phyloP scores from a whole-genome alignment of 1,140 invertebrate genomes.

The Tachypleus tridentatus region DNA sequence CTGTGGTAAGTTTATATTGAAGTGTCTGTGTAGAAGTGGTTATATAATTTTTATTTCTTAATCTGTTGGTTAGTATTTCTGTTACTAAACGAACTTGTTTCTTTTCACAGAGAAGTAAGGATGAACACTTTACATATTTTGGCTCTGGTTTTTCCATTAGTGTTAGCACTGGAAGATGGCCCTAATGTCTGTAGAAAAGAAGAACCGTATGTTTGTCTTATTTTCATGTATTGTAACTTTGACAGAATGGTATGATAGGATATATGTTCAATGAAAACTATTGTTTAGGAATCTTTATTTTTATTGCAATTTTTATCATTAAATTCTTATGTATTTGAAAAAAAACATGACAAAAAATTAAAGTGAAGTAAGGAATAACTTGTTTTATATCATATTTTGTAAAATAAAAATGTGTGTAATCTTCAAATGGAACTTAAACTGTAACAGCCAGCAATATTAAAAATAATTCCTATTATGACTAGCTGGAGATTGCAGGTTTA shows the following conservation, averaged over 20 bases:
- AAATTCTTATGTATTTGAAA: background rate
- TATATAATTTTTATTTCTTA: too few relatives aligned
- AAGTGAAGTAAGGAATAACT: background rate
- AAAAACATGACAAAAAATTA: background rate
- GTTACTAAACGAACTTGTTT: too few relatives aligned
- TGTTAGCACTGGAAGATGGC: slow-evolving; percentile 29
- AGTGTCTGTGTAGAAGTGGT: too few relatives aligned
- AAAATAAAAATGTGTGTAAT: too few relatives aligned
- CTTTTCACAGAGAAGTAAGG: too few relatives aligned
- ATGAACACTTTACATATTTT: background rate
- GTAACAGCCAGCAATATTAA: too few relatives aligned
- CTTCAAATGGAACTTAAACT: too few relatives aligned
- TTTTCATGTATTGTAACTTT: background rate
- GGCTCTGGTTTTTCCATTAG: background rate
- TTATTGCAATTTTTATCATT: slow-evolving; percentile 4
- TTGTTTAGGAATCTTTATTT: background rate
- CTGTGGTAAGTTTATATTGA: too few relatives aligned
- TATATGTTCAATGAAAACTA: background rate
- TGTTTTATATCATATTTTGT: slow-evolving; percentile 2
- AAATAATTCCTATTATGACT: too few relatives aligned
- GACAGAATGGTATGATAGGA: background rate
- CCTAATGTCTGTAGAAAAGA: slow-evolving; percentile 43
- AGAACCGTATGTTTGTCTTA: slow-evolving; percentile 42
- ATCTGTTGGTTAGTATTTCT: too few relatives aligned
- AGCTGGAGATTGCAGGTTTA: too few relatives aligned